phyloP scores from a whole-genome alignment of 2,888 invertebrate genomes.

The Serrognathus titanus region DNA sequence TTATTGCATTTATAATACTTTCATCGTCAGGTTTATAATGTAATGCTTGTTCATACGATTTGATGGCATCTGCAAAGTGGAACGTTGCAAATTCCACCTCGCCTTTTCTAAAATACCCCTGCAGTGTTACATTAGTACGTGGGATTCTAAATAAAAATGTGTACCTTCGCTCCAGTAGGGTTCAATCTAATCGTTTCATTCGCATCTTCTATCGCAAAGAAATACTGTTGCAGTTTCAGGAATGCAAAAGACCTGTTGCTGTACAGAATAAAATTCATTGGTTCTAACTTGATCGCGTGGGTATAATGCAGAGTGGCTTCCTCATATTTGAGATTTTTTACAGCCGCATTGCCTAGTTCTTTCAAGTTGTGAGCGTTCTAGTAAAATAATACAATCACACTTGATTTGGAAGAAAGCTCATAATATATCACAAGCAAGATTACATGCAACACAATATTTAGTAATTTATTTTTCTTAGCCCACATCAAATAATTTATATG shows the following conservation, averaged over 20 bases:
- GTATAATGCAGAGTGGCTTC: constrained; percentile 79
- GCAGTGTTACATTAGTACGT: constrained; percentile 19
- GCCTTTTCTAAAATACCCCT: constrained; percentile 72
- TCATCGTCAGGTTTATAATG: constrained; percentile 65
- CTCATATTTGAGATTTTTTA: constrained; percentile 67
- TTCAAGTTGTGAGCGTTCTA: constrained; percentile 58
- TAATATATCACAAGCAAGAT: too few relatives aligned
- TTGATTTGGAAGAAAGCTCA: too few relatives aligned
- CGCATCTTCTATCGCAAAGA: constrained; percentile 74
- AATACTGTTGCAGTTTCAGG: constrained; percentile 72
- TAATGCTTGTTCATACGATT: constrained; percentile 66
- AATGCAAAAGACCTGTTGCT: constrained; percentile 81
- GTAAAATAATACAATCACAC: not conserved
- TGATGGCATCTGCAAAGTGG: constrained; percentile 63
- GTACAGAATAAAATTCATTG: constrained; percentile 66
- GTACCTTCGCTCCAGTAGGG: constrained; percentile 76
- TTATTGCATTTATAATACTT: constrained; percentile 61
- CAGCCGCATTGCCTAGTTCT: constrained; percentile 72
- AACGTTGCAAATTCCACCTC: constrained; percentile 69
- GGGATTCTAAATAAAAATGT: not conserved
- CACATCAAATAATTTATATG: too few relatives aligned
- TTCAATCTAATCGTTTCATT: constrained; percentile 69
- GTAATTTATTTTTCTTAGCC: too few relatives aligned
- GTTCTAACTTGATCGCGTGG: constrained; percentile 71
- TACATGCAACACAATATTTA: too few relatives aligned